Evolutionary conservation across 2,113 vertebrate species (phyloP).

Genomic region (Hirundichthys speculiger): DNA sequence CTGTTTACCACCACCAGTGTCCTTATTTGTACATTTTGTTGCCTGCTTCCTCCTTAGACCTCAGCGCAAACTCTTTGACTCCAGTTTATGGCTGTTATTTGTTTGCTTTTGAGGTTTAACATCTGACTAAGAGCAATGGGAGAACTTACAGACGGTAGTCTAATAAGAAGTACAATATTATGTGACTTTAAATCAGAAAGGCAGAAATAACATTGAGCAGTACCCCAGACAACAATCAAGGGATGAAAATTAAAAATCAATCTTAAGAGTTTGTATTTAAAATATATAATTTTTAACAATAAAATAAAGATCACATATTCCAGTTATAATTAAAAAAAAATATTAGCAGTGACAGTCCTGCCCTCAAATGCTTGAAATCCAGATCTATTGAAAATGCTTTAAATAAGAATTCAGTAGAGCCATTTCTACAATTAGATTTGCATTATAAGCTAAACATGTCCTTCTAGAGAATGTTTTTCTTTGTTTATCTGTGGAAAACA

Average conservation of each 20-base stretch:
- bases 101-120: conserved; percentile 12
- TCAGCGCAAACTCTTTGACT: neutral
- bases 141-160: neutral
- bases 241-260: too few species aligned
- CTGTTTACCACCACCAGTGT: conserved; percentile 18
- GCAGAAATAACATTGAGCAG: neutral
- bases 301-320: too few species aligned
- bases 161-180: neutral
- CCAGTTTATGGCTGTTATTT: neutral
- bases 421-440: neutral
- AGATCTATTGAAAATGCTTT: neutral
- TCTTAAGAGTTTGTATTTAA: too few species aligned
- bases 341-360: too few species aligned
- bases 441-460: neutral
- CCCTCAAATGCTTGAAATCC: too few species aligned
- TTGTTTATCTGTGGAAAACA: neutral
- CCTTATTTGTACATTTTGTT: conserved; percentile 20
- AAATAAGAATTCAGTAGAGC: neutral
- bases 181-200: neutral
- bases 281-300: too few species aligned
- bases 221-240: too few species aligned
- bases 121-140: neutral
- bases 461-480: too few species aligned
- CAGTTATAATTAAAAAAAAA: too few species aligned
- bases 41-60: conserved; percentile 26